Evolutionary conservation across 2,888 invertebrate species (phyloP), one percentile per base, ranked within the genome.

Genomic region (Thera britannica): DNA sequence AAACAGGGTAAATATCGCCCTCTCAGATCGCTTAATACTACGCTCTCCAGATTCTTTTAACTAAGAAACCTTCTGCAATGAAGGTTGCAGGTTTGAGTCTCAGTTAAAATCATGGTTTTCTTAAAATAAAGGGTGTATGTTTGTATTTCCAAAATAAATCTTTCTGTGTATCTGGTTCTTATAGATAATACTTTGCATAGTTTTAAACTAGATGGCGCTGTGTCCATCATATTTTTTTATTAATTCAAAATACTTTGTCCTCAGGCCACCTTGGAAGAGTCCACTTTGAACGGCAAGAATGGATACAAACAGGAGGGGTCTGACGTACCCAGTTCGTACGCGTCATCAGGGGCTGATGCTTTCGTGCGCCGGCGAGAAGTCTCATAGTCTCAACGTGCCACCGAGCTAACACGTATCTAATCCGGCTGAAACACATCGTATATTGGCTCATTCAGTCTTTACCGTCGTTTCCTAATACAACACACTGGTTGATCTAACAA

Each of bases 251-350:
- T 12, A 2, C 8, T 62, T 68, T 64, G 62, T 71, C 62, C 64
- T 1, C 94, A 96, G 96, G 95, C 96, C 72, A 95, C 97, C n/a
- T 83, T 96, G 84, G 96, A 90, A 48, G 92, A 90, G 35, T 83
- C 80, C 75, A 86, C 87, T 52, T 74, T 88, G 70, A 87, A 76
- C 75, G 89, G 89, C 72, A 89, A 87, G 81, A 88, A 87, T 77
- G 93, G 93, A 9, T 93, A 94, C 88, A 92, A 90, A 77, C 89
- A 90, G 58, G 87, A 86, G 66, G 94, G 90, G 34, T 89, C 93
- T 1, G 83, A 84, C 7, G 88, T 92, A 61, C 92, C 93, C 12
- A 90, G 82, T 75, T 89, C 93, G 60, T 93, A 93, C 84, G 91
- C 93, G 46, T 88, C 93, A 6, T 91, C 91, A 0, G 87, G 90